Percentiles rank a stretch among this genome's conserved stretches.
Evolutionary conservation across 2,888 invertebrate species (phyloP).

Genomic region (Allacma fusca): DNA sequence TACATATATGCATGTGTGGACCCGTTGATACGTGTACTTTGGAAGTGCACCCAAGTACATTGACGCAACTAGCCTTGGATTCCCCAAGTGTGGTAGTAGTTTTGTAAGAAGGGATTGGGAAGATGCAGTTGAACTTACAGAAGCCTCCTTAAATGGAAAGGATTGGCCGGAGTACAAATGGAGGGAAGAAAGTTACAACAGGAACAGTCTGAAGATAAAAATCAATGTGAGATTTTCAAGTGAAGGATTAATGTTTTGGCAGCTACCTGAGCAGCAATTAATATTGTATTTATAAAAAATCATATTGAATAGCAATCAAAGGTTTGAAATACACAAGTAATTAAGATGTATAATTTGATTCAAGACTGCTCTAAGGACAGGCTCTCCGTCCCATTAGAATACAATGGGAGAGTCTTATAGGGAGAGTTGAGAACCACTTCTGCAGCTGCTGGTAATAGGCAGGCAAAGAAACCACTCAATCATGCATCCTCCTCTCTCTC

Average conservation of each 20-base stretch:
- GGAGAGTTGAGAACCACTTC: neutral
- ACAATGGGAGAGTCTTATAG: slow-evolving; percentile 11
- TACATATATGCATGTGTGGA: too few relatives aligned
- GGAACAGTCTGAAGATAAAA: neutral
- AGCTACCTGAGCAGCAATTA: slow-evolving; percentile 13
- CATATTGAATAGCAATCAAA: slow-evolving; percentile 3
- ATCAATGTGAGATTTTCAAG: neutral
- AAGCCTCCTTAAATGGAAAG: too few relatives aligned
- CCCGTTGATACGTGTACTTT: too few relatives aligned
- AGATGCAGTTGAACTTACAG: too few relatives aligned
- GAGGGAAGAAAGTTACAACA: neutral
- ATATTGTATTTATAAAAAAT: neutral
- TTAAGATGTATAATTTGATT: slow-evolving; percentile 13
- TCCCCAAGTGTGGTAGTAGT: too few relatives aligned
- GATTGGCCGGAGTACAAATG: too few relatives aligned
- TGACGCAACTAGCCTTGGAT: too few relatives aligned
- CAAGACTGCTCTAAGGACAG: slow-evolving; percentile 7
- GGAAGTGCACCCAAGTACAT: too few relatives aligned
- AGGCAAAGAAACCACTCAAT: slow-evolving; percentile 23
- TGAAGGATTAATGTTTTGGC: slow-evolving; percentile 8
- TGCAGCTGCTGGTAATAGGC: slow-evolving; percentile 13
- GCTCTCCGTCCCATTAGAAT: neutral
- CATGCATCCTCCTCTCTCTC: slow-evolving; percentile 19
- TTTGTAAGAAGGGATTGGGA: too few relatives aligned
- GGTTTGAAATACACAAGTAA: slow-evolving; percentile 4